Conservation (phyloP, 2,113 vertebrate genomes). For the Trinectes maculatus region DNA sequence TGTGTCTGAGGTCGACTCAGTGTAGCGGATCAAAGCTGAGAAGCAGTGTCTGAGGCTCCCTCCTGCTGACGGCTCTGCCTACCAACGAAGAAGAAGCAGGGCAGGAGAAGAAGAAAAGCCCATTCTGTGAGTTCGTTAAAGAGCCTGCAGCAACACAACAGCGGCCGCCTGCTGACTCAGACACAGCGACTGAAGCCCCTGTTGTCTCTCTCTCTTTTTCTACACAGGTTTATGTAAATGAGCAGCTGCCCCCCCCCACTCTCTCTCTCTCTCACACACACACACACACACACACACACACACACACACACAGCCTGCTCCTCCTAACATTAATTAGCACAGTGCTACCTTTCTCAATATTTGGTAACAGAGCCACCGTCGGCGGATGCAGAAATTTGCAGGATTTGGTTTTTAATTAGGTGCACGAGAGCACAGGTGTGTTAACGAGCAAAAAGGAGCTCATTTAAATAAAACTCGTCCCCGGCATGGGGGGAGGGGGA, state of each 20-base stretch:
- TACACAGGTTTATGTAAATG: constrained; percentile 77
- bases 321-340: constrained; percentile 86
- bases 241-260: constrained; percentile 37
- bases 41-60: constrained; percentile 44
- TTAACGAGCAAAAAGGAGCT: constrained; percentile 78
- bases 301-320: constrained; percentile 10
- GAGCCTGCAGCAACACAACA: constrained; percentile 54
- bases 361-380: constrained; percentile 80
- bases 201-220: constrained; percentile 45
- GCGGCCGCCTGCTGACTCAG: constrained; percentile 9
- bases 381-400: constrained; percentile 82
- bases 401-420: constrained; percentile 83
- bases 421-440: constrained; percentile 79
- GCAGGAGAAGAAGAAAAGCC: constrained; percentile 5
- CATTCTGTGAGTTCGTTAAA: constrained; percentile 37
- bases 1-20: constrained; percentile 19
- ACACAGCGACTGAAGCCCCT: constrained; percentile 29
- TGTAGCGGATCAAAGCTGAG: constrained; percentile 53
- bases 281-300: not conserved
- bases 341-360: constrained; percentile 84
- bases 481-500: constrained; percentile 54
- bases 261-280: not conserved
- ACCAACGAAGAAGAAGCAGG: constrained; percentile 15
- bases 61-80: constrained; percentile 21
- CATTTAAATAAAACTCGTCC: constrained; percentile 78